phyloP scores from a whole-genome alignment of 2,113 vertebrate species.

The Ceyx cyanopectus region DNA sequence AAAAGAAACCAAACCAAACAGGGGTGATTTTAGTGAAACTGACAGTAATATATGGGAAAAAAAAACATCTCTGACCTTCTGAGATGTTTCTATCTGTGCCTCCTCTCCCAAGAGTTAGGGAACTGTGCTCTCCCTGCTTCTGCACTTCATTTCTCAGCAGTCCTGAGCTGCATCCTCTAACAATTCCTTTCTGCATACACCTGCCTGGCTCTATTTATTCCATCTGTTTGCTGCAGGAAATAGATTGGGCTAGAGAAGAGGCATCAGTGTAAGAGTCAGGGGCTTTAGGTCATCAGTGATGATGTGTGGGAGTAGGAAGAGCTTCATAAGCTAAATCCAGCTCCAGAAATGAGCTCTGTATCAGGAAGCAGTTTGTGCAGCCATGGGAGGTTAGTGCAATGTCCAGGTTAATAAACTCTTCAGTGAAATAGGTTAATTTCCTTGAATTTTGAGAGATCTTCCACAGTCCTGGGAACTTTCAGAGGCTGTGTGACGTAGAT shows the following conservation, averaged over 20 bases:
- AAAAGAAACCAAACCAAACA: not conserved
- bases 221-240: not conserved
- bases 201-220: not conserved
- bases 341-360: not conserved
- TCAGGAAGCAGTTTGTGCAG: not conserved
- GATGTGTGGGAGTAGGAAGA: too few relatives aligned
- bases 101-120: too few relatives aligned
- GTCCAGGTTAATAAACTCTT: not conserved
- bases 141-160: not conserved
- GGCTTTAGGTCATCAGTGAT: not conserved
- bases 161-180: not conserved
- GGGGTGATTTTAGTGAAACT: not conserved
- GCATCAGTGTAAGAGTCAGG: rapidly evolving
- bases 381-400: not conserved
- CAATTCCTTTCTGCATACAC: not conserved
- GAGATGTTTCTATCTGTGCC: not conserved
- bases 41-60: not conserved
- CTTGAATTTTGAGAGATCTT: not conserved
- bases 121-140: not conserved
- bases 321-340: not conserved
- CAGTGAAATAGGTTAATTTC: not conserved
- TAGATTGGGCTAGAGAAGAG: not conserved
- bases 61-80: not conserved
- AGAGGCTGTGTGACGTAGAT: not conserved
- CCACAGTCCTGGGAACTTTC: not conserved